Evolutionary conservation across 2,888 invertebrate species (phyloP).

Genomic region (Brachyptera risi): DNA sequence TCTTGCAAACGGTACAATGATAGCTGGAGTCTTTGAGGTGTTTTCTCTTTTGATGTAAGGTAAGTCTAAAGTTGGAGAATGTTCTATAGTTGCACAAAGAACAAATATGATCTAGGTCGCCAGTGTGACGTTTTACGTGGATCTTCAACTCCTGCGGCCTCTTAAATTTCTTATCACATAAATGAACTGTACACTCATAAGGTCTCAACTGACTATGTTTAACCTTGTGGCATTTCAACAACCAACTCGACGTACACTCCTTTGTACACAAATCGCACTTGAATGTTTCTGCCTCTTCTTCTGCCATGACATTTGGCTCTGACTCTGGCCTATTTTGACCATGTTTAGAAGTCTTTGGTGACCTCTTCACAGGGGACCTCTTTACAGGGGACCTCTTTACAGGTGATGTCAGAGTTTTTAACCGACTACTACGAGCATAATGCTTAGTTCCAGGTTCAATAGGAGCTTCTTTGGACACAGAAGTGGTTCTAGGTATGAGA

Average conservation of each 20-base stretch:
- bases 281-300: no score
- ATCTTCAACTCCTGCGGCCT: constrained; percentile 47
- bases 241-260: constrained; percentile 40
- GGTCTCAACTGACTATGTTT: constrained; percentile 47
- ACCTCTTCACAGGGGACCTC: no score
- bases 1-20: constrained; percentile 43
- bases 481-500: not conserved
- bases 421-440: no score
- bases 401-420: no score
- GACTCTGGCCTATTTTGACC: no score
- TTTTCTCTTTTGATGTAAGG: constrained; percentile 38
- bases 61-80: constrained; percentile 40
- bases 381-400: no score
- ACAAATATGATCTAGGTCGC: constrained; percentile 37
- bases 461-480: not conserved
- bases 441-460: not conserved
- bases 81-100: constrained; percentile 40
- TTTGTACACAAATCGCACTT: constrained; percentile 32
- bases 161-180: constrained; percentile 38
- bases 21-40: constrained; percentile 39
- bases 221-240: constrained; percentile 57
- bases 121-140: constrained; percentile 40
- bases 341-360: no score
- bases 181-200: constrained; percentile 42
- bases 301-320: no score